A percentile compares a stretch with the other conserved stretches of the same genome.
Conservation (phyloP, 1,140 invertebrate genomes). For the Hyphantria cunea region DNA sequence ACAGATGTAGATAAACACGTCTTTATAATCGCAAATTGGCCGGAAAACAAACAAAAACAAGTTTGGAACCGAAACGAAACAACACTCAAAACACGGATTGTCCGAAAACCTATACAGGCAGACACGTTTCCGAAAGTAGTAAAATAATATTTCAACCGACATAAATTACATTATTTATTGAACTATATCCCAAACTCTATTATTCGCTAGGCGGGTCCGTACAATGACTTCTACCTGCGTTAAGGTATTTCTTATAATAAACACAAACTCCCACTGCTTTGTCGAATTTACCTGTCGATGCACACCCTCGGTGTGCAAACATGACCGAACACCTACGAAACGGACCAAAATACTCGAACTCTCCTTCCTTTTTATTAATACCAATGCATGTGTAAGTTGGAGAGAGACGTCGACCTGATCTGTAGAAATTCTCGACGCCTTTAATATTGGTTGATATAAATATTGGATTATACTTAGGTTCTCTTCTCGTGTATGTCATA, state of each 20-base stretch:
- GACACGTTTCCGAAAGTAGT: constrained; percentile 68
- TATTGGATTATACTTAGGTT: constrained; percentile 80
- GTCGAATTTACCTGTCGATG: constrained; percentile 74
- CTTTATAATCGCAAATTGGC: constrained; percentile 68
- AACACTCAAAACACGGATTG: constrained; percentile 58
- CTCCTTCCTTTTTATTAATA: constrained; percentile 31
- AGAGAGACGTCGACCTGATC: constrained; percentile 44
- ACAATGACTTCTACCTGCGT: constrained; percentile 73
- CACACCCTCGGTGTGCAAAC: constrained; percentile 62
- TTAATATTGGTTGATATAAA: constrained; percentile 71
- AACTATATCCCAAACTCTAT: constrained; percentile 78
- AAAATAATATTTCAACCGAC: constrained; percentile 66
- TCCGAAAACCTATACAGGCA: constrained; percentile 47
- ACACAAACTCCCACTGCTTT: constrained; percentile 72
- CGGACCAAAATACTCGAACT: constrained; percentile 34
- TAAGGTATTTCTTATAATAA: constrained; percentile 75
- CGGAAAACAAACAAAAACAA: constrained; percentile 75
- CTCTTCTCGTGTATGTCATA: constrained; percentile 79
- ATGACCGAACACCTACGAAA: constrained; percentile 57
- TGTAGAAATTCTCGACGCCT: constrained; percentile 47
- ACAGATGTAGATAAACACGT: constrained; percentile 43
- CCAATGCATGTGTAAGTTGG: constrained; percentile 10
- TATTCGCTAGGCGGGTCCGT: constrained; percentile 57
- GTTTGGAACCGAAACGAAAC: constrained; percentile 61
- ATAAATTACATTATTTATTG: constrained; percentile 78